Base-by-base conservation (phyloP, 1,140 invertebrate species). In the Drosophila ananassae region DNA sequence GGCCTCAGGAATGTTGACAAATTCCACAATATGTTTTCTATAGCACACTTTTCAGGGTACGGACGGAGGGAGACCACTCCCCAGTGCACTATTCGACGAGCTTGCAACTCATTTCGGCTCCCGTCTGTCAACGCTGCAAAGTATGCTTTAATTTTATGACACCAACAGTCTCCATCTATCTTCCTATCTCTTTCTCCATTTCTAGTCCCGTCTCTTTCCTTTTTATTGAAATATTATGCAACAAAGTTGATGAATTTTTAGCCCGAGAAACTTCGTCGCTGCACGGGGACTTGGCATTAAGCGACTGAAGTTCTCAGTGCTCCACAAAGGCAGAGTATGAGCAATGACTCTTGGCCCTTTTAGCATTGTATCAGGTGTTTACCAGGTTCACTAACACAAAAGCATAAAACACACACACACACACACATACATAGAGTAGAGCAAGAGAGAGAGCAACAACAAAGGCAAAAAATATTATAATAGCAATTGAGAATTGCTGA, bases 221-320 rank as follows among this genome's bases (percentile, higher is more conserved):
- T 60, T 90, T 85, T 90, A 90, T 90, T 90, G 81, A 90, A 90
- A 90, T 90, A 90, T 90, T 90, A 90, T 90, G 85, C 85, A 90
- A 79, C 81, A 90, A 90, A 87, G 72, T 90, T 90, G 87, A 90
- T 90, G 87, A 90, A 90, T 90, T 90, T 90, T 87, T 81, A 73
- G 79, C 83, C 66, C 64, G 63, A 63, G 56, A 66, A 80, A 76
- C 56, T 83, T 82, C 39, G 64, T 37, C 57, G 61, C 72, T 83
- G 83, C 82, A 82, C 47, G 74, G 82, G 82, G 82, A 87, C 78
- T 66, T 66, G 46, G 77, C 78, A 79, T 81, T 90, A 89, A 81
- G 85, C 87, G 71, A 73, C 67, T 80, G 72, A 39, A 28, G 37
- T 47, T 28, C 25, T 6, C 9, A 30, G 32, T n/a, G 21, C 30